Evolutionary conservation across 2,888 invertebrate genomes (phyloP).

Genomic region (Lithophane socia): DNA sequence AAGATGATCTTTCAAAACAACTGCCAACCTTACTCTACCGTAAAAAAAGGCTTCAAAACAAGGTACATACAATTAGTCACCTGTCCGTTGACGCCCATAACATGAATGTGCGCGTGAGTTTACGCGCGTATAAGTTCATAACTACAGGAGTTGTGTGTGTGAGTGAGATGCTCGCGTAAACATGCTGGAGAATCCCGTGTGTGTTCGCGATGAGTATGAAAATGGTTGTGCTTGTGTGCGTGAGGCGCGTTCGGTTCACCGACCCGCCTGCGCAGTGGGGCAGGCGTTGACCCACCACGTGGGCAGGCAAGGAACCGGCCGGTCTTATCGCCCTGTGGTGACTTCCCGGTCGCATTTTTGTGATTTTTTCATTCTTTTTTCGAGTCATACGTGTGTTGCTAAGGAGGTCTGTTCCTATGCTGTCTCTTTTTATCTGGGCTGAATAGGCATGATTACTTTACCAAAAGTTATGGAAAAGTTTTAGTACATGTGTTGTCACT

Average conservation of each 20-base stretch:
- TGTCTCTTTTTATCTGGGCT: not conserved
- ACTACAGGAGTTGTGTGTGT: conserved; percentile 45
- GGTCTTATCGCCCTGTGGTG: conserved; percentile 75
- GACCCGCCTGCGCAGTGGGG: conserved; percentile 87
- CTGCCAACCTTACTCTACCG: conserved; percentile 56
- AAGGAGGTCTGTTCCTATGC: not conserved
- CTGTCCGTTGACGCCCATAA: conserved; percentile 71
- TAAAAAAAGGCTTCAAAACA: conserved; percentile 64
- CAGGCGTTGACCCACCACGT: conserved; percentile 89
- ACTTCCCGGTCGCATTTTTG: conserved; percentile 76
- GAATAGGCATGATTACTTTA: not conserved
- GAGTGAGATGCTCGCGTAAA: conserved; percentile 43
- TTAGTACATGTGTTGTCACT: not conserved
- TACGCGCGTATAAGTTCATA: conserved; percentile 47
- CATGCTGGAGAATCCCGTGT: conserved; percentile 42
- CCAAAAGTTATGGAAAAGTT: not conserved
- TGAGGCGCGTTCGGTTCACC: conserved; percentile 77
- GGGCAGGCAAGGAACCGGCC: conserved; percentile 78
- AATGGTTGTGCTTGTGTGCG: conserved; percentile 60
- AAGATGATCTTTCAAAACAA: conserved; percentile 42
- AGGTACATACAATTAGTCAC: conserved; percentile 79
- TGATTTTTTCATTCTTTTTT: conserved; percentile 54
- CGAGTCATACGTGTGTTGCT: conserved; percentile 21
- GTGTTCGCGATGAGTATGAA: conserved; percentile 62
- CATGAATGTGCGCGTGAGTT: conserved; percentile 65